A percentile compares a stretch with the other conserved stretches of the same genome.
Evolutionary conservation across 2,797 vertebrate genomes (phyloP).

Genomic region (Steatocranus sp.): DNA sequence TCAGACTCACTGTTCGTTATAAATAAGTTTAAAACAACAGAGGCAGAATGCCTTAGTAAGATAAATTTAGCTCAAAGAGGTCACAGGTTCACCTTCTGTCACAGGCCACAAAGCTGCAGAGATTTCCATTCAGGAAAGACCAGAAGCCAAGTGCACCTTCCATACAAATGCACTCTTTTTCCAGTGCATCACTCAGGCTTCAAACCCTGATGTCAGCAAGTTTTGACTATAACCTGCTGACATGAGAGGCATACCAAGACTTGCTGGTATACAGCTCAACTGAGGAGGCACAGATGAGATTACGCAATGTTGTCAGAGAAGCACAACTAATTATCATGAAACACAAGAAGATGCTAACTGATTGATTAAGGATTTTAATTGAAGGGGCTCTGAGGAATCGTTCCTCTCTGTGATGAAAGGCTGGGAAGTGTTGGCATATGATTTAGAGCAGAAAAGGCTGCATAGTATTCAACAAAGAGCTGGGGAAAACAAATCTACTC

Average conservation of each 20-base stretch:
- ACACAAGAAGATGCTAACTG: conserved; percentile 59
- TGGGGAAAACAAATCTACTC: conserved; percentile 3
- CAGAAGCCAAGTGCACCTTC: conserved; percentile 1
- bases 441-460: conserved; percentile 31
- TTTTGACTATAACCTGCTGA: conserved; percentile 47
- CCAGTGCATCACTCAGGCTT: conserved; percentile 19
- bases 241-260: conserved; percentile 24
- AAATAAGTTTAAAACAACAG: neutral
- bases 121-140: conserved; percentile 1
- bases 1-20: neutral
- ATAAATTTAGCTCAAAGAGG: neutral
- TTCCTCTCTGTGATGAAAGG: conserved; percentile 54
- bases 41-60: neutral
- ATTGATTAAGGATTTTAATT: conserved; percentile 69
- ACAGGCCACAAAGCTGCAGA: neutral
- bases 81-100: neutral
- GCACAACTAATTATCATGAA: conserved; percentile 59
- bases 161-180: neutral
- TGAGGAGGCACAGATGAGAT: conserved; percentile 38
- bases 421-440: conserved; percentile 25
- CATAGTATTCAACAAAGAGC: conserved; percentile 26
- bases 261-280: conserved; percentile 23
- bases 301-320: conserved; percentile 48
- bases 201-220: conserved; percentile 37
- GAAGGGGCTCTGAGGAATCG: conserved; percentile 57